These are phyloP conservation scores for Lasiurus borealis DNA, from an alignment of 2,113 vertebrate species.

Conservation along the genomic window DNA sequence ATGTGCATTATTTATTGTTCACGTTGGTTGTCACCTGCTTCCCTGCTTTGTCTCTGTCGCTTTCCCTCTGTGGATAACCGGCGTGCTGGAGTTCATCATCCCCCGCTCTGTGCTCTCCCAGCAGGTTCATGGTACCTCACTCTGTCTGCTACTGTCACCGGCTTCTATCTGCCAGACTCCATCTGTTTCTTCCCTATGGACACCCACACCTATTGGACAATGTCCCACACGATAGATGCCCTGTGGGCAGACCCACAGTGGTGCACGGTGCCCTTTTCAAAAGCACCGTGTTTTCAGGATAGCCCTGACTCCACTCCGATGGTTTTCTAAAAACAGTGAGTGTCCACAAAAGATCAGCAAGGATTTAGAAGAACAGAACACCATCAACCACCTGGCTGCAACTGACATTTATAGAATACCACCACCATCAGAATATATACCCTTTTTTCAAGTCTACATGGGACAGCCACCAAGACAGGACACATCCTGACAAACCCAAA, in stretches of 20 bases:
- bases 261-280: background rate
- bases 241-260: fast-evolving
- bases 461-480: background rate
- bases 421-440: background rate
- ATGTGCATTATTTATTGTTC: slow-evolving; percentile 33
- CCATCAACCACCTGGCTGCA: background rate
- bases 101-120: background rate
- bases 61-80: background rate
- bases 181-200: background rate
- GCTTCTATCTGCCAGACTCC: background rate
- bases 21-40: background rate
- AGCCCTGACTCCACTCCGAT: background rate
- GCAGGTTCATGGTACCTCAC: background rate
- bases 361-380: background rate
- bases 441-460: background rate
- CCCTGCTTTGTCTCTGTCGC: slow-evolving; percentile 12
- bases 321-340: background rate
- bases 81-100: slow-evolving; percentile 33
- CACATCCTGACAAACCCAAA: background rate
- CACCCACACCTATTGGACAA: background rate
- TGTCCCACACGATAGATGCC: background rate
- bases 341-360: background rate
- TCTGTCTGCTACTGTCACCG: background rate
- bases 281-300: background rate
- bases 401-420: background rate